Evolutionary conservation across 1,140 invertebrate genomes (phyloP), one percentile per base, ranked within the genome.

Genomic region (Chlorops oryzae): DNA sequence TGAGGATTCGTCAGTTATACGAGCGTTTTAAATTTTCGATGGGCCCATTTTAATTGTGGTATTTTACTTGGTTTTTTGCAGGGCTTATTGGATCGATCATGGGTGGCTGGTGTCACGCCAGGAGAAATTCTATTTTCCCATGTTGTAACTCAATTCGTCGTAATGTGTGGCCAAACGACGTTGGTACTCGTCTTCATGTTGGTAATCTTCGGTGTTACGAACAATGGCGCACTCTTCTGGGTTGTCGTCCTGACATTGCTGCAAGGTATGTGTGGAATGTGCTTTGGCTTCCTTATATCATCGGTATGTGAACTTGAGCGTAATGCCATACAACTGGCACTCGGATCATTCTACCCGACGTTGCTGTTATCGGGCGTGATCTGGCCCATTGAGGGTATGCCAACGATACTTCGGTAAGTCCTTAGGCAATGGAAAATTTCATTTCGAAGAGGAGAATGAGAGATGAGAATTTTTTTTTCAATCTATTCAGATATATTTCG

Each of bases 271-370:
- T 94, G 91, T 68, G 94, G 93, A 59, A 96, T 96, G 93, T 88
- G 88, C 63, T 93, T 93, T 70, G 87, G 87, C 42, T 88, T 96
- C 72, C 85, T 96, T n/a, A 94, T 95, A 58, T 96, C 92, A 5
- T 87, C 90, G 9, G 81, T 93, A 23, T 93, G 90, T 73, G 88
- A 93, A 62, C 80, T 92, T 52, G 92, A 97, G 75, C 82, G 89
- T 51, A 93, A 93, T 69, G 93, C 93, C 13, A 96, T 96, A 58
- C 92, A 96, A 73, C 71, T 96, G 46, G 90, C 93, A 3, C 77
- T 97, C 10, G 93, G 93, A 39, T 92, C 90, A 52, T 96, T 97
- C 74, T 95, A 96, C 74, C 93, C 93, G 3, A 93, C 90, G 32
- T 78, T 97, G 18, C 77, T 96, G 54, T 79, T 95, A 5, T 91